Evolutionary conservation across 2,888 invertebrate genomes (phyloP).

Genomic region (Hirtodrosophila cameraria): DNA sequence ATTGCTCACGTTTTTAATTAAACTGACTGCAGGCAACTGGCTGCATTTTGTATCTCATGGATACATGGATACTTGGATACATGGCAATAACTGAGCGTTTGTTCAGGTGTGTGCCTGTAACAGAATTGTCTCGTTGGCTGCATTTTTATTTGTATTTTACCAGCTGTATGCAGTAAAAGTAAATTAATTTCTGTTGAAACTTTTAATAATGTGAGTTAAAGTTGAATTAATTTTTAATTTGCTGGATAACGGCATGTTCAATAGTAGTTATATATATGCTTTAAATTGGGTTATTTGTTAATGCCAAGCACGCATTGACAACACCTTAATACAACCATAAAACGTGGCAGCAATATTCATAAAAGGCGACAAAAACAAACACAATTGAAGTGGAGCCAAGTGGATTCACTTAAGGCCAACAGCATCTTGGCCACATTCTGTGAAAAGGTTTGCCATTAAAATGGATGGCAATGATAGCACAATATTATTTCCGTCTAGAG

Average conservation of each 20-base stretch:
- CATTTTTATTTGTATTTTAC: conserved; percentile 10
- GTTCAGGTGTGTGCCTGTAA: neutral
- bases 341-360: conserved; percentile 55
- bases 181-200: too few relatives aligned
- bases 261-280: too few relatives aligned
- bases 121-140: conserved; percentile 29
- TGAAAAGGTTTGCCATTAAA: conserved; percentile 39
- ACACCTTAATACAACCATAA: conserved; percentile 63
- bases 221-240: too few relatives aligned
- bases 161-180: neutral
- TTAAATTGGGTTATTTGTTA: too few relatives aligned
- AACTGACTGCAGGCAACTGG: conserved; percentile 18
- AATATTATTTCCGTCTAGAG: conserved; percentile 71
- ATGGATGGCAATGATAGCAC: conserved; percentile 56
- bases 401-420: conserved; percentile 31
- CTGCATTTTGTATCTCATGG: conserved; percentile 24
- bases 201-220: too few relatives aligned
- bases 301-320: conserved; percentile 14
- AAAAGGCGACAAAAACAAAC: conserved; percentile 29
- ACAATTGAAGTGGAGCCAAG: conserved; percentile 28
- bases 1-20: conserved; percentile 67
- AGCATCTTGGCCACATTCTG: conserved; percentile 1
- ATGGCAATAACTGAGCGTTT: neutral
- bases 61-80: conserved; percentile 33
- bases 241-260: too few relatives aligned